Base-by-base conservation (phyloP, 1,140 invertebrate genomes). In the Monomorium pharaonis region DNA sequence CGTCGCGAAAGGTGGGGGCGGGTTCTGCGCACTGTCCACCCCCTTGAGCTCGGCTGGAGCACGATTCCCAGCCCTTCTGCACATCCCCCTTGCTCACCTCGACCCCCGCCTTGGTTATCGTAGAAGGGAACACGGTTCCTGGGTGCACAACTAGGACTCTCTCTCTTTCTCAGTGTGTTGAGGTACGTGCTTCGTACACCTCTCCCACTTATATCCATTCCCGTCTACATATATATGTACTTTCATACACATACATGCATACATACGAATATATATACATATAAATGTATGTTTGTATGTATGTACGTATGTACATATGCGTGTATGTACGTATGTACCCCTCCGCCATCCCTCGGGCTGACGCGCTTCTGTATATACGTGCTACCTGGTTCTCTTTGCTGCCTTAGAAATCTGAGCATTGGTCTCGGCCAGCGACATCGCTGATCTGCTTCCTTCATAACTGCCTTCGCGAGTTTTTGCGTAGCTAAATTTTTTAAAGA, bases 1-100 rank as follows among this genome's bases (percentile, higher is more conserved):
- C 91, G 92, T 91, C 92, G 90, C 92, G 88, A 92, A 92, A 94
- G 90, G 93, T 93, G 94, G 94, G 94, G 94, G 94, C 94, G 94
- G 94, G 93, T 94, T 92, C 94, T 95, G 94, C 93, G 93, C 94
- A 94, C 92, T 94, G 93, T 94, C 94, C 94, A 95, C 93, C 94
- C 94, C 93, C 94, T 90, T 88, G 86, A 90, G 91, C 87, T 89
- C 86, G 85, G 74, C 88, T 80, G 89, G 87, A 92, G 87, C 89
- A 89, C 91, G 89, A 91, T 90, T 92, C 92, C 90, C 89, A 86
- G 89, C 92, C 92, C 92, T 92, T 92, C 92, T 89, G 87, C 87
- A 87, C 90, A 83, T 89, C 87, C 89, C 78, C 85, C 85, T 84
- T 62, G 65, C 83, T 89, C 89, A 70, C 86, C 88, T 92, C 72